Percentiles rank a stretch among this genome's conserved stretches.
phyloP scores from a whole-genome alignment of 2,113 vertebrate species.

The Phalacrocorax aristotelis region DNA sequence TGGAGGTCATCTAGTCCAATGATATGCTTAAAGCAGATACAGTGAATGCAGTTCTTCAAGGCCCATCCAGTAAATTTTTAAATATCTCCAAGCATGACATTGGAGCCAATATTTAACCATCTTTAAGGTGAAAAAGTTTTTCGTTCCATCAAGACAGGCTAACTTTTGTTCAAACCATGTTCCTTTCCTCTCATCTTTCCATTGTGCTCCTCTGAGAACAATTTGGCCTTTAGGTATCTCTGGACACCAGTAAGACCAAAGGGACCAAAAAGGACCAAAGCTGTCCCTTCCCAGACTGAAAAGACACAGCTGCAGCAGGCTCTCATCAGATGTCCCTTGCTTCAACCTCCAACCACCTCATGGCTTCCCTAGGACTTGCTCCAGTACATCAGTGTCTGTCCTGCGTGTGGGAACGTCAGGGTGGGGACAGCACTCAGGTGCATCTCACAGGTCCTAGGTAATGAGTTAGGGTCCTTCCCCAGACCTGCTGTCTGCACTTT shows the following conservation, averaged over 20 bases:
- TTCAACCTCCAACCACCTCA: fast-evolving
- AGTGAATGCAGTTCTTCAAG: too few relatives aligned
- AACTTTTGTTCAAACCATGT: background rate
- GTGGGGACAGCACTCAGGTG: background rate
- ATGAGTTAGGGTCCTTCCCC: background rate
- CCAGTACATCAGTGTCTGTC: background rate
- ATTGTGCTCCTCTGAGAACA: background rate
- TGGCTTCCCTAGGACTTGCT: background rate
- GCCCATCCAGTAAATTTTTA: too few relatives aligned
- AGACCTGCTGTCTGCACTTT: background rate
- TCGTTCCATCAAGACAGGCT: background rate
- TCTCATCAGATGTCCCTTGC: background rate
- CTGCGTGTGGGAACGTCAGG: background rate
- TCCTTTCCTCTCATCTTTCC: background rate
- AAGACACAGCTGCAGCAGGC: fast-evolving
- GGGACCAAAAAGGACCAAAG: background rate
- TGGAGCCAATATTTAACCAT: background rate
- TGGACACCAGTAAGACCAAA: background rate
- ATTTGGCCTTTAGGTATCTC: background rate
- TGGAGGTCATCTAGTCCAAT: too few relatives aligned
- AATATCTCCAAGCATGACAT: too few relatives aligned
- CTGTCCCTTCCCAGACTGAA: background rate
- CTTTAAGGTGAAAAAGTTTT: background rate
- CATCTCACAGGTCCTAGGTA: background rate
- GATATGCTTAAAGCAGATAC: too few relatives aligned